A percentile compares a stretch with the other conserved stretches of the same genome.
Evolutionary conservation across 2,113 vertebrate species (phyloP).

Genomic region (Cebus imitator): DNA sequence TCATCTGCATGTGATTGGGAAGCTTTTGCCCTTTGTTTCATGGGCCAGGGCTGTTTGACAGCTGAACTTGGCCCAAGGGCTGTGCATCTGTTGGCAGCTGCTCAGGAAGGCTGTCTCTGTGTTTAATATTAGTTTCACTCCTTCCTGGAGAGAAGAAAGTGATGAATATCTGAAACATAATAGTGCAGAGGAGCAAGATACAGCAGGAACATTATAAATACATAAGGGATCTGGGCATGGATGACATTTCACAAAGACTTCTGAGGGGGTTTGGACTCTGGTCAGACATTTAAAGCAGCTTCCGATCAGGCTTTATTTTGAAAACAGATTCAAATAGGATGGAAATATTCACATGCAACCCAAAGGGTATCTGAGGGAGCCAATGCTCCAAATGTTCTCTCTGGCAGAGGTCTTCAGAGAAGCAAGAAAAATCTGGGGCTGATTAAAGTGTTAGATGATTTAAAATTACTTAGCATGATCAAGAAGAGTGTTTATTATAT

Average conservation of each 20-base stretch:
- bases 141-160: not conserved
- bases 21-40: conserved; percentile 33
- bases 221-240: not conserved
- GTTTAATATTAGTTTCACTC: not conserved
- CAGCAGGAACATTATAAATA: conserved; percentile 23
- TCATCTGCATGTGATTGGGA: conserved; percentile 13
- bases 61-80: not conserved
- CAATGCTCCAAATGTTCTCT: conserved; percentile 48
- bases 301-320: conserved; percentile 67
- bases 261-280: conserved; percentile 35
- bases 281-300: conserved; percentile 49
- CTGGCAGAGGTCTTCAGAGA: conserved; percentile 62
- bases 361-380: conserved; percentile 40
- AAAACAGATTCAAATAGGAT: conserved; percentile 68
- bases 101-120: not conserved
- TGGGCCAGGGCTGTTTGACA: not conserved
- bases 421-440: conserved; percentile 38
- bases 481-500: not conserved
- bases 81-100: not conserved
- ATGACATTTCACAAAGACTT: conserved; percentile 54
- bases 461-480: conserved; percentile 46
- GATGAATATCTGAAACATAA: not conserved
- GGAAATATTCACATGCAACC: conserved; percentile 52
- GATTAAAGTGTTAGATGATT: conserved; percentile 41
- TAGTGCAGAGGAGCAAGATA: not conserved